Base-by-base conservation (phyloP, 2,888 invertebrate genomes). In the Drosophila austrosaltans region DNA sequence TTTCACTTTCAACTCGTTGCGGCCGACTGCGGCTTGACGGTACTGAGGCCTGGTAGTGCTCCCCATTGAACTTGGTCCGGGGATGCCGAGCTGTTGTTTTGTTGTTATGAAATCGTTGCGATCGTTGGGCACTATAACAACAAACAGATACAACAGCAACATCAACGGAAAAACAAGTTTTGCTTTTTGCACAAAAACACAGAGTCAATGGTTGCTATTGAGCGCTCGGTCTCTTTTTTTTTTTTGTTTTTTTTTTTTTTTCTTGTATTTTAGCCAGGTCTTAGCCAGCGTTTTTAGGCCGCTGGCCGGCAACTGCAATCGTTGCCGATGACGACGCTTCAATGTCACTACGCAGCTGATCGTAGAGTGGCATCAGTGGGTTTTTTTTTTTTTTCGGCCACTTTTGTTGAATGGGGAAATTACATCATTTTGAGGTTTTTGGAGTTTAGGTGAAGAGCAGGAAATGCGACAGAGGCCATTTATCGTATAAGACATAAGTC, bases 1-100 rank as follows among this genome's bases (percentile, higher is more conserved):
- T 87, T 87, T 87, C 87, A 87, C 87, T 87, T 87, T 87, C 79
- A 69, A 78, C 78, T 85, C 63, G 81, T 71, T 58, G 65, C 76
- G 71, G 81, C 76, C 81, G 81, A 76, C 72, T 77, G 79, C 72
- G 76, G 79, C 77, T 25, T 48, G 48, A 16, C 2, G 8, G 8
- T 48, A 20, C 66, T 71, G 54, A 61, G 63, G 67, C 56, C 36
- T 36, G 53, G 64, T 30, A 42, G 36, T 48, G 57, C 22, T 42
- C 54, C 44, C 30, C 61, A 63, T 53, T 76, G 69, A 78, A 63
- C 66, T 65, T 61, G 68, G 56, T 66, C 53, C 22, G 53, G 36
- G 28, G 44, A 7, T 28, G 22, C 40, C 30, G 54, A 63, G 63
- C 20, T 70, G 40, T 72, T 81, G 57, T 75, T 78, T 67, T 16